Percentiles rank a stretch among this genome's conserved stretches.
phyloP scores from a whole-genome alignment of 2,888 invertebrate genomes.

The Chesias legatella region DNA sequence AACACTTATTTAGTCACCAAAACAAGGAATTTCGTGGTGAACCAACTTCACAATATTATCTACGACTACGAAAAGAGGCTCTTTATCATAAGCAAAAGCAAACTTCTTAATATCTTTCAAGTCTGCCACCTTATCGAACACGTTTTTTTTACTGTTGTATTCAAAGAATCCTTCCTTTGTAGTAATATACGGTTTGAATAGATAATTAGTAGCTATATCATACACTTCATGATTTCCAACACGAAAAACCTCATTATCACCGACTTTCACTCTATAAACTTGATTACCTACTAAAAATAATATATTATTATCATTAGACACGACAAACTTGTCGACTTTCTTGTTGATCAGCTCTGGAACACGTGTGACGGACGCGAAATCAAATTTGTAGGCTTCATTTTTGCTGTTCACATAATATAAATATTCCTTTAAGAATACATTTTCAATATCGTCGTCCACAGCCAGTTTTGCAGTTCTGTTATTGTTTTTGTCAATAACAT shows the following conservation, averaged over 20 bases:
- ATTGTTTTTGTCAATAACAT: constrained; percentile 47
- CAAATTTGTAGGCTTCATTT: constrained; percentile 54
- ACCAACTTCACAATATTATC: no score
- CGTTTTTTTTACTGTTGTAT: no score
- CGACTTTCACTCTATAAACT: constrained; percentile 54
- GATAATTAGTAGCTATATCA: constrained; percentile 46
- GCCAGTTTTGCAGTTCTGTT: constrained; percentile 38
- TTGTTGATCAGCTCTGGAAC: constrained; percentile 48
- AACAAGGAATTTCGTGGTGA: no score
- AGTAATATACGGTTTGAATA: constrained; percentile 36
- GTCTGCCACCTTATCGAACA: no score
- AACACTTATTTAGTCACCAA: no score
- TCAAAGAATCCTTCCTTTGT: no score
- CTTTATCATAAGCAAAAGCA: no score
- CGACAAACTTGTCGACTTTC: constrained; percentile 47
- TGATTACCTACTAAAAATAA: constrained; percentile 50
- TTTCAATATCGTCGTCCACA: constrained; percentile 50
- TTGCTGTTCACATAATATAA: constrained; percentile 53
- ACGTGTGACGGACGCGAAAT: constrained; percentile 44
- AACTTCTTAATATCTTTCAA: no score
- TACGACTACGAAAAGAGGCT: no score
- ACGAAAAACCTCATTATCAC: constrained; percentile 51
- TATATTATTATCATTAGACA: constrained; percentile 61
- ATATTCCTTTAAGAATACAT: constrained; percentile 50
- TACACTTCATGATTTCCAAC: constrained; percentile 50